phyloP scores from a whole-genome alignment of 2,113 vertebrate species.

The Lagenorhynchus albirostris region DNA sequence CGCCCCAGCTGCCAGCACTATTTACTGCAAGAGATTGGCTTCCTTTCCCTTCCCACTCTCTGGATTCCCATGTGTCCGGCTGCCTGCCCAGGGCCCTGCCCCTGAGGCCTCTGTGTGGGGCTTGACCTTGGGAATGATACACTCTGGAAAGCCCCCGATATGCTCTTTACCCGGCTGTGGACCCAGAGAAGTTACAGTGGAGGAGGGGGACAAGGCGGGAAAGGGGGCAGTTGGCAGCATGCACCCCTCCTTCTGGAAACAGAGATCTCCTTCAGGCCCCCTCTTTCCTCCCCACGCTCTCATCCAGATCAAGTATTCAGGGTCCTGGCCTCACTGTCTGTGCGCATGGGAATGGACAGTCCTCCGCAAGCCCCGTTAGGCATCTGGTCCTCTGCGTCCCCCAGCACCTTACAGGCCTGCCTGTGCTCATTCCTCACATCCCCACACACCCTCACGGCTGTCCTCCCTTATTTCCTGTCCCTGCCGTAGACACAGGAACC shows the following conservation, averaged over 20 bases:
- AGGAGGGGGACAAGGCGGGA: neutral
- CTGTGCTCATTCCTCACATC: neutral
- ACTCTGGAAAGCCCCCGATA: constrained; percentile 51
- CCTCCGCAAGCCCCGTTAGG: neutral
- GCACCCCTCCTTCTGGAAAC: constrained; percentile 49
- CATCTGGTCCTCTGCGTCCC: neutral
- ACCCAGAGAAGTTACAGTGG: neutral
- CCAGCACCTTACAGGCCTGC: neutral
- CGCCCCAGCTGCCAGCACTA: constrained; percentile 21
- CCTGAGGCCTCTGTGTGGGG: neutral
- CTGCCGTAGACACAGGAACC: neutral
- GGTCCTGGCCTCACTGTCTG: neutral
- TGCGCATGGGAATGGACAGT: neutral
- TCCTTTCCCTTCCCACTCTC: neutral
- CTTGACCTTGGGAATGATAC: constrained; percentile 7
- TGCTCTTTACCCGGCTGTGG: neutral
- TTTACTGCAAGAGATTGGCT: constrained; percentile 52
- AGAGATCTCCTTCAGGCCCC: neutral
- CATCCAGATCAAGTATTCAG: neutral
- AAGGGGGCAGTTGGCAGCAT: neutral
- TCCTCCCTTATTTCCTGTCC: neutral
- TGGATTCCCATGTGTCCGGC: constrained; percentile 26
- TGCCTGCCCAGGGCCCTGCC: constrained; percentile 10
- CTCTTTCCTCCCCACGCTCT: neutral
- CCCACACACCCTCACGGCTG: too few relatives aligned